These are phyloP conservation scores for Melitaea athalia DNA, from an alignment of 2,888 invertebrate genomes.

Conservation along the genomic window DNA sequence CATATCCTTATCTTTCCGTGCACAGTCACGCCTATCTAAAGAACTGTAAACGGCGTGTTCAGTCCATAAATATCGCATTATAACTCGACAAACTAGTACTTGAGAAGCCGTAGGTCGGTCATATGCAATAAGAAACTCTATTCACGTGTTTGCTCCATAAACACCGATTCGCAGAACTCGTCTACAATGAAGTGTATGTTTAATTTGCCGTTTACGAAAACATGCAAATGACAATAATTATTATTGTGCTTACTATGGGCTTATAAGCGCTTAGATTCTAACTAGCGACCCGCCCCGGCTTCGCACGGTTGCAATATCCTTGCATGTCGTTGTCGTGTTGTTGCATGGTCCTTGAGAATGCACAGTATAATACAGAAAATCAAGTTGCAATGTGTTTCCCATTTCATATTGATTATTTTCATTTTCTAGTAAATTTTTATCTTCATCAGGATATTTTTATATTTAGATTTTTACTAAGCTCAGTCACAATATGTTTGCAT, in stretches of 20 bases:
- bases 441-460: too few relatives aligned
- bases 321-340: too few relatives aligned
- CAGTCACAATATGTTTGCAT: too few relatives aligned
- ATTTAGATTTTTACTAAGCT: too few relatives aligned
- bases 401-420: too few relatives aligned
- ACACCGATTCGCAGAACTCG: slow-evolving; percentile 1
- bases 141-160: slow-evolving; percentile 4
- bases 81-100: not conserved
- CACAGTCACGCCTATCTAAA: not conserved
- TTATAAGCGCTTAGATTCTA: not conserved
- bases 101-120: slow-evolving; percentile 1
- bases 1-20: too few relatives aligned
- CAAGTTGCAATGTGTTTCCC: too few relatives aligned
- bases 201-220: not conserved
- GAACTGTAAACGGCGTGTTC: not conserved
- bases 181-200: not conserved
- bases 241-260: not conserved
- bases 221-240: not conserved
- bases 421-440: too few relatives aligned
- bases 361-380: too few relatives aligned
- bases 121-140: slow-evolving; percentile 7
- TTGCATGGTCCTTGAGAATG: too few relatives aligned
- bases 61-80: not conserved
- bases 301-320: too few relatives aligned
- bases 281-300: too few relatives aligned